A percentile compares a stretch with the other conserved stretches of the same genome.
These are phyloP conservation scores for Conus betulinus DNA, from an alignment of 1,140 invertebrate genomes.

Conservation along the genomic window DNA sequence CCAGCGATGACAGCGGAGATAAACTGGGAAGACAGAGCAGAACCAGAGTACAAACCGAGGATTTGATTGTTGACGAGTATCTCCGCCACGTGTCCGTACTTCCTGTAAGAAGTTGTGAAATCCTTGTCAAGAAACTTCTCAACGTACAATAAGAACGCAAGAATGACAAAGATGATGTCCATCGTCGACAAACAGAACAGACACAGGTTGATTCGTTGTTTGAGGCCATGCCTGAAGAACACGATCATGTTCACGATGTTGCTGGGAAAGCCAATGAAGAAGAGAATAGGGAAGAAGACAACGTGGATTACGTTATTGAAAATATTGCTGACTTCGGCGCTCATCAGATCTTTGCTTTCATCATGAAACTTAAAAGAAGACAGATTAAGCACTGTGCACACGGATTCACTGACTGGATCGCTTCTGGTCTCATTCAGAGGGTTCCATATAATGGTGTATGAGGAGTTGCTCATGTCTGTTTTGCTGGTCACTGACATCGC, in stretches of 20 bases:
- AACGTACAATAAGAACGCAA: background rate
- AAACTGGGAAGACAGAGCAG: background rate
- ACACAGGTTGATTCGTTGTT: constrained; percentile 24
- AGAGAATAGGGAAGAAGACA: background rate
- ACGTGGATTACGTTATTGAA: background rate
- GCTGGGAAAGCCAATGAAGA: constrained; percentile 31
- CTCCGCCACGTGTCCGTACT: background rate
- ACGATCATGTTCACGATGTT: constrained; percentile 33
- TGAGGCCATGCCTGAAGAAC: constrained; percentile 24
- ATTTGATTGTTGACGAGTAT: background rate
- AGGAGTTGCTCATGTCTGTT: too few species aligned
- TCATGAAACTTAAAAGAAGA: background rate
- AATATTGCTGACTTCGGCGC: background rate
- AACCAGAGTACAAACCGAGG: background rate
- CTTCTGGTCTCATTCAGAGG: too few species aligned
- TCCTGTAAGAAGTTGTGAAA: too few species aligned
- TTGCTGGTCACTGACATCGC: too few species aligned
- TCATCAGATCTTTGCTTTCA: background rate
- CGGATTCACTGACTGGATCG: too few species aligned
- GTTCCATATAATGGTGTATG: too few species aligned
- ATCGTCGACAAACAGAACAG: background rate
- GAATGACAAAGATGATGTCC: background rate
- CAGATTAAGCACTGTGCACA: background rate
- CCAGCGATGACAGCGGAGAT: constrained; percentile 8
- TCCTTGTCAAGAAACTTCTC: background rate